Conservation (phyloP, 1,140 invertebrate genomes). For the Zaprionus inermis region DNA sequence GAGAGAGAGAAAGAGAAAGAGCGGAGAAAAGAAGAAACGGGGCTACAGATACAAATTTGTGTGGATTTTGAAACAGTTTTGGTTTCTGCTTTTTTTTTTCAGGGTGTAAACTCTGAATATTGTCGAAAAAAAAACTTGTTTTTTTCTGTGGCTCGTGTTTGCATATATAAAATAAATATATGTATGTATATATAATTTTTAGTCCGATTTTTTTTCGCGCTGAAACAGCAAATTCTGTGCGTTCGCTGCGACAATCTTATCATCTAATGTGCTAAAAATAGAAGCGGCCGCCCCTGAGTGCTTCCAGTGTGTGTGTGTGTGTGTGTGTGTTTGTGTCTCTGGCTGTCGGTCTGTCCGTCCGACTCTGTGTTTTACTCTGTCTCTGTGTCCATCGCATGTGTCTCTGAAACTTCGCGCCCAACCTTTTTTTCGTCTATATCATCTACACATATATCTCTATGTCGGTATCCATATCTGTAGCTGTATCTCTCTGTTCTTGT, state of each 20-base stretch:
- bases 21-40: conserved; percentile 2
- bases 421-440: conserved; percentile 31
- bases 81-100: conserved; percentile 30
- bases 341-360: conserved; percentile 48
- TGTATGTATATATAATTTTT: conserved; percentile 42
- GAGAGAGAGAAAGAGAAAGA: neutral
- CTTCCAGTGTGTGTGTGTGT: conserved; percentile 25
- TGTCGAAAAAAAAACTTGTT: conserved; percentile 53
- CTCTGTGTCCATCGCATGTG: conserved; percentile 42
- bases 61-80: conserved; percentile 46
- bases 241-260: conserved; percentile 76
- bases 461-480: conserved; percentile 35
- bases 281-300: conserved; percentile 47
- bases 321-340: conserved; percentile 26
- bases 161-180: conserved; percentile 34
- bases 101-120: conserved; percentile 48
- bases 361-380: conserved; percentile 46
- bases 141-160: conserved; percentile 32
- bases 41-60: conserved; percentile 34
- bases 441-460: conserved; percentile 17
- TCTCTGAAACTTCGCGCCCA: conserved; percentile 44
- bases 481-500: conserved; percentile 39
- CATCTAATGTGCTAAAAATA: conserved; percentile 81
- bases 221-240: conserved; percentile 75
- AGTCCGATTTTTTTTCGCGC: conserved; percentile 40